Base-by-base conservation (phyloP, 2,888 invertebrate genomes). In the Encarsia formosa region DNA sequence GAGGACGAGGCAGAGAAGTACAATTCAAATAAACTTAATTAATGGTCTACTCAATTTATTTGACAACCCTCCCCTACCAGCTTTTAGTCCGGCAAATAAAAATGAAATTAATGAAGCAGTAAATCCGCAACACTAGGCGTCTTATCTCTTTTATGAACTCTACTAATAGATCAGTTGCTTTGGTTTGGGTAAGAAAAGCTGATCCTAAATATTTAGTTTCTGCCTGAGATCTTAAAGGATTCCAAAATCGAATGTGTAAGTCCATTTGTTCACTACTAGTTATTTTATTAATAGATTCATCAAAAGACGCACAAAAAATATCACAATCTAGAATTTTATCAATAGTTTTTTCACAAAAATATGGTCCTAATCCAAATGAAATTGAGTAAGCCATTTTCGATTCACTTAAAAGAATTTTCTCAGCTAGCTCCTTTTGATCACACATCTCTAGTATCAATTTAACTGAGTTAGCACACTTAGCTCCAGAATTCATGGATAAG, bases 141-240 rank as follows among this genome's bases (percentile, higher is more conserved):
- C 26, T n/a, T n/a, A n/a, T n/a, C n/a, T n/a, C n/a, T n/a, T n/a
- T n/a, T n/a, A n/a, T n/a, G n/a, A 47, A 47, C 13, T 31, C 31
- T 11, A 9, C 8, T 5, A 47, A n/a, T 23, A 39, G 9, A 22
- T 47, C 47, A 40, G 32, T 11, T 9, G 47, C 40, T 31, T 15
- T 31, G 15, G 22, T 31, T 15, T 20, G 18, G 8, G 24, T 32
- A 16, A 39, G 32, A 37, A 45, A 42, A 13, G 32, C 26, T 23
- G 37, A 45, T 4, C 31, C 32, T 13, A 45, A 18, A 24, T 45
- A 45, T 45, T n/a, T 45, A 13, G 35, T 37, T 31, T 26, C 37
- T 15, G 37, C 37, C 16, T 23, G 11, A 37, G 8, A 13, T 18
- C 6, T 19, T 23, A 20, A 13, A 19, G 5, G 15, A 4, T 38